Percentiles rank a stretch among this genome's conserved stretches.
These are phyloP conservation scores for Platerodrilus igneus DNA, from an alignment of 2,888 invertebrate species.

Conservation along the genomic window DNA sequence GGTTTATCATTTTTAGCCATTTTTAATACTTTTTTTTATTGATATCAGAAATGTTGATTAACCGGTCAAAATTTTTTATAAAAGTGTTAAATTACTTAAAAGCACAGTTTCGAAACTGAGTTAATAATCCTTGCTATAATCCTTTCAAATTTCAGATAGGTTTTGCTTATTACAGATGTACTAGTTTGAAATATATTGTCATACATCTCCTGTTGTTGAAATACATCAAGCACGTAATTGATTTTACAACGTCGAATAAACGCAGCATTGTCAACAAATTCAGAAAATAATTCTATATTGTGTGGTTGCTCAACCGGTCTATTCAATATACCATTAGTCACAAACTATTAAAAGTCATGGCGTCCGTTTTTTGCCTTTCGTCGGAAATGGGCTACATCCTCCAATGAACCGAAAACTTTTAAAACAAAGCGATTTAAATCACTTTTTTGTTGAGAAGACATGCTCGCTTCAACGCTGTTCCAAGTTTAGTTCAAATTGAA, in stretches of 20 bases:
- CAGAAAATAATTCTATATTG: slow-evolving; percentile 5
- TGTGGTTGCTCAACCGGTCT: slow-evolving; percentile 8
- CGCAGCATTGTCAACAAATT: slow-evolving; percentile 14
- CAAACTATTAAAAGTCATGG: slow-evolving; percentile 22
- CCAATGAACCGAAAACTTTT: slow-evolving; percentile 27
- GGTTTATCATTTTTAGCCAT: no score
- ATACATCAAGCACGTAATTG: no score
- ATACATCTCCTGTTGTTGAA: no score
- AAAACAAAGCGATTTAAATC: slow-evolving; percentile 28
- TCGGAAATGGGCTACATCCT: slow-evolving; percentile 27
- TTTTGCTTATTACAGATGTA: no score
- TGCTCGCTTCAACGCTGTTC: slow-evolving; percentile 23
- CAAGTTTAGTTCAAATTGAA: slow-evolving; percentile 25
- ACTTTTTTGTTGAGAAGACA: slow-evolving; percentile 22
- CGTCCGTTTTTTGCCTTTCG: slow-evolving; percentile 14
- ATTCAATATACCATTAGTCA: slow-evolving; percentile 16
- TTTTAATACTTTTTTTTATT: no score
- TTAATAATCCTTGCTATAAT: no score
- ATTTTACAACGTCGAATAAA: slow-evolving; percentile 15
- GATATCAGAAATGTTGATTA: no score
- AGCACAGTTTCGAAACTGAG: no score
- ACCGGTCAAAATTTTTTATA: no score
- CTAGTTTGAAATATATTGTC: no score
- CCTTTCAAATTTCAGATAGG: no score
- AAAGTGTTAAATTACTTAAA: no score